A percentile compares a stretch with the other conserved stretches of the same genome.
Evolutionary conservation across 2,797 vertebrate genomes (phyloP).

Genomic region (Luscinia luscinia): DNA sequence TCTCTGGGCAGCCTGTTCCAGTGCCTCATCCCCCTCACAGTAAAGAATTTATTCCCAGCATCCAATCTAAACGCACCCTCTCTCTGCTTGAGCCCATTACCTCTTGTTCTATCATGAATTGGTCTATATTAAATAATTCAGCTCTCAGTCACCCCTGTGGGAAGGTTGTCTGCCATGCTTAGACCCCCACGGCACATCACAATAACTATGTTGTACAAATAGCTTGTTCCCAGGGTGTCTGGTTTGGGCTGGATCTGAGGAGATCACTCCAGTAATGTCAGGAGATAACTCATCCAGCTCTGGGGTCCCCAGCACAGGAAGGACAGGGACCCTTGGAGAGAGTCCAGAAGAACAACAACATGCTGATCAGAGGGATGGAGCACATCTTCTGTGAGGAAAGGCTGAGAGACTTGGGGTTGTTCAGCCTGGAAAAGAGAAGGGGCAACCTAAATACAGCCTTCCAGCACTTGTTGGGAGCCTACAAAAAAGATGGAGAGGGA

Average conservation of each 20-base stretch:
- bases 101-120: not conserved
- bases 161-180: not conserved
- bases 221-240: not conserved
- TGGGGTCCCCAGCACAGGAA: not conserved
- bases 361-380: not conserved
- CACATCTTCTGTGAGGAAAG: not conserved
- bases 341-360: not conserved
- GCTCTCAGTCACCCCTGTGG: not conserved
- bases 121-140: not conserved
- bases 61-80: accelerated
- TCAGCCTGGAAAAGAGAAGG: not conserved
- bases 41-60: not conserved
- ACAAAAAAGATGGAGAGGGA: not conserved
- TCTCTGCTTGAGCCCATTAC: not conserved
- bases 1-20: not conserved
- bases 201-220: not conserved
- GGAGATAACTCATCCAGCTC: not conserved
- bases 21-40: not conserved
- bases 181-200: not conserved
- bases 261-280: not conserved
- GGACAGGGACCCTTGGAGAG: not conserved
- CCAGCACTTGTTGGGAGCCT: not conserved
- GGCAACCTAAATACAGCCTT: not conserved
- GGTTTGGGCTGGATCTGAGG: not conserved
- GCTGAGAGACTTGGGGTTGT: not conserved